Percentiles rank a stretch among this genome's conserved stretches.
Evolutionary conservation across 2,113 vertebrate genomes (phyloP).

Genomic region (Catharus fuscescens): DNA sequence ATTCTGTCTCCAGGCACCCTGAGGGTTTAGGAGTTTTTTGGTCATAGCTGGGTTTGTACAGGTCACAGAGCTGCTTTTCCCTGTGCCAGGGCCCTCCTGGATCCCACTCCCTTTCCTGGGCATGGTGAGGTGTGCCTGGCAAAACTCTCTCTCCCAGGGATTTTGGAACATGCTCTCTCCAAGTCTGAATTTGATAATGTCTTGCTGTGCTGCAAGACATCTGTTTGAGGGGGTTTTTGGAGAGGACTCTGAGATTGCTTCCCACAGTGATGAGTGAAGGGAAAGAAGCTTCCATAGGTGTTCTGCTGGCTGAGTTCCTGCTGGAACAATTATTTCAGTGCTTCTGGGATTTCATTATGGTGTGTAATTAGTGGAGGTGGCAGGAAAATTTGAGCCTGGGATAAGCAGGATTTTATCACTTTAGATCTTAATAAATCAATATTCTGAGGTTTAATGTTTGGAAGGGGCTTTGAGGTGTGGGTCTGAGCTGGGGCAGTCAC

Average conservation of each 20-base stretch:
- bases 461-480: background rate
- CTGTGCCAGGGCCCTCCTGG: background rate
- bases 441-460: background rate
- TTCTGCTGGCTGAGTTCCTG: slow-evolving; percentile 35
- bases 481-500: background rate
- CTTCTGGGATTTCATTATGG: slow-evolving; percentile 46
- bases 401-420: slow-evolving; percentile 26
- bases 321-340: slow-evolving; percentile 38
- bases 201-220: slow-evolving; percentile 29
- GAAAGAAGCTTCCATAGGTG: slow-evolving; percentile 52
- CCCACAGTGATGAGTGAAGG: background rate
- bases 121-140: background rate
- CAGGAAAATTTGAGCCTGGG: slow-evolving; percentile 26
- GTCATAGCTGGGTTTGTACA: background rate
- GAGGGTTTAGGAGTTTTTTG: background rate
- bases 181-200: background rate
- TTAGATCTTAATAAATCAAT: background rate
- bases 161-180: background rate
- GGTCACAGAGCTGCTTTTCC: background rate
- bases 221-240: slow-evolving; percentile 41
- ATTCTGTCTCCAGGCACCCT: background rate
- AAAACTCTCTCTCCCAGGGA: background rate
- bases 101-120: background rate
- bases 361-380: slow-evolving; percentile 45
- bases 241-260: slow-evolving; percentile 15